Base-by-base conservation (phyloP, 2,888 invertebrate genomes). In the Pheosia tremula region DNA sequence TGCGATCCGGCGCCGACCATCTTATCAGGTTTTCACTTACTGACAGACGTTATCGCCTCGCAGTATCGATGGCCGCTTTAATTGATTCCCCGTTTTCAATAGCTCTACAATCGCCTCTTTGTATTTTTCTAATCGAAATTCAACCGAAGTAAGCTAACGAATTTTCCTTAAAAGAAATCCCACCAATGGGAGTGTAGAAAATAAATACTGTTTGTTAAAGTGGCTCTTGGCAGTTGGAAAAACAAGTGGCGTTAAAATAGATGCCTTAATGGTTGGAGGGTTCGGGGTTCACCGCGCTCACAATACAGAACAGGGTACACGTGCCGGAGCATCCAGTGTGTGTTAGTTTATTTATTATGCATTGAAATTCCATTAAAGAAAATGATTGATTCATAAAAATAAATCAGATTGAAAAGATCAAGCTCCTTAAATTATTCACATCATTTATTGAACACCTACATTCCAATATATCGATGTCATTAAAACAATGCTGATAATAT, bases 31-130 rank as follows among this genome's bases (percentile, higher is more conserved):
- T 80, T 79, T 81, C 86, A 78, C 76, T 81, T 78, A 74, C 81
- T 83, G 88, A 85, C 84, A 77, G 88, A 85, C 89, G 79, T 87
- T 89, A 90, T 89, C 90, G 87, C 71, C 62, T 60, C 67, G 24
- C 71, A 81, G 81, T 85, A 93, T 92, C 92, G 88, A 93, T 89
- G 89, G 89, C 82, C 83, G 78, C 88, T 90, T 92, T 93, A 93
- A 93, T 93, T 93, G 93, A 92, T 92, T 92, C 87, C 81, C 87
- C 78, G 82, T 80, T 86, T 82, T 78, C 80, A 81, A 77, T 81
- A 72, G 80, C 74, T 79, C 85, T 79, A 84, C 87, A 88, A 86
- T 84, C 85, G 84, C 74, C 81, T 82, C 89, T 90, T 91, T 91
- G 91, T 91, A 89, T 90, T 87, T 84, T 84, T 85, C 87, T 86